Conservation (phyloP, 2,888 invertebrate genomes). For the Drosophila birchii region DNA sequence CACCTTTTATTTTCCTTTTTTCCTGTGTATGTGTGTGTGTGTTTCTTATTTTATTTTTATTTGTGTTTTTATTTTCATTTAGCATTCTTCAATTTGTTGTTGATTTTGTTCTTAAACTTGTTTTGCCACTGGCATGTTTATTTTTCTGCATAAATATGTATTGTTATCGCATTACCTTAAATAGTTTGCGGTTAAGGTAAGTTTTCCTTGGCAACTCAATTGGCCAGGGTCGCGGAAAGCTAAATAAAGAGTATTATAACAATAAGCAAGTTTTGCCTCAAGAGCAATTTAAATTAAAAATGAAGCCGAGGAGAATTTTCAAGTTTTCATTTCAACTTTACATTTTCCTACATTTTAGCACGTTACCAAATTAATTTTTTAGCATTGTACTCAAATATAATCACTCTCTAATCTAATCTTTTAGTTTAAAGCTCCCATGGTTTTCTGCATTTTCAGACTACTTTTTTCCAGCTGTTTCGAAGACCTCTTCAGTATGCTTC, state of each 20-base stretch:
- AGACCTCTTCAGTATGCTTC: too few species aligned
- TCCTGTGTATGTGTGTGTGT: background rate
- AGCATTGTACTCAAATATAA: too few species aligned
- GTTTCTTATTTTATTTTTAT: conserved; percentile 18
- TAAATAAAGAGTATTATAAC: background rate
- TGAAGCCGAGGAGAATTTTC: background rate
- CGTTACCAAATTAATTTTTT: too few species aligned
- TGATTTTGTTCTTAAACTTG: conserved; percentile 46
- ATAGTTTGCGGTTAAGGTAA: conserved; percentile 12
- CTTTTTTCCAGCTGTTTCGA: background rate
- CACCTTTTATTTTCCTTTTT: conserved; percentile 9
- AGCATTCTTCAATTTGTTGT: conserved; percentile 53
- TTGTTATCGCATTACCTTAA: conserved; percentile 24
- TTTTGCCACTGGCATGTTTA: conserved; percentile 22
- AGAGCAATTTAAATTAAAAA: background rate
- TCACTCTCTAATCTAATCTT: too few species aligned
- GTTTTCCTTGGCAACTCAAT: background rate
- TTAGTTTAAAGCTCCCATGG: too few species aligned
- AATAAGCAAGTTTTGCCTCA: background rate
- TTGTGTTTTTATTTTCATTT: conserved; percentile 20
- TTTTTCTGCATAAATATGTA: conserved; percentile 9
- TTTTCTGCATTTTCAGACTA: too few species aligned
- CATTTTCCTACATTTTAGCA: too few species aligned
- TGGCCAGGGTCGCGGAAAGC: conserved; percentile 6
- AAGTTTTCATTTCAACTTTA: too few species aligned